Percentiles rank a stretch among this genome's conserved stretches.
phyloP scores from a whole-genome alignment of 2,797 vertebrate genomes.

The Onychomys torridus region DNA sequence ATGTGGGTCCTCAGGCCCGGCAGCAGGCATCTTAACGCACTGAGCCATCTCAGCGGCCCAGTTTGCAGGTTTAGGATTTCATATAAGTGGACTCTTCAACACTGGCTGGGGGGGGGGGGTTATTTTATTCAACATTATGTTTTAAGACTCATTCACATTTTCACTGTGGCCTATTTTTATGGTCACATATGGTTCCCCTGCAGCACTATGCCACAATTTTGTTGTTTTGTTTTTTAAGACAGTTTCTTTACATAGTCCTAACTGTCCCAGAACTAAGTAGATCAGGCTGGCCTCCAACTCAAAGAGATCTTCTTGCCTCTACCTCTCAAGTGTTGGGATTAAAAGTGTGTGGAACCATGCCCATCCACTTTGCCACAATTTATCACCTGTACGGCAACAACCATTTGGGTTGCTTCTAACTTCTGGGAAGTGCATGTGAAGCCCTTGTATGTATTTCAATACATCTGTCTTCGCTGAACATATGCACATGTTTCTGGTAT shows the following conservation, averaged over 20 bases:
- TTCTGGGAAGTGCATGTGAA: background rate
- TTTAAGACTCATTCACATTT: background rate
- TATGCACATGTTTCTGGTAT: background rate
- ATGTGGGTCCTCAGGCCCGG: background rate
- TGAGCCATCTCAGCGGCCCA: background rate
- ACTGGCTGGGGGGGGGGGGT: background rate
- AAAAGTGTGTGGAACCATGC: background rate
- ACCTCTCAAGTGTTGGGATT: background rate
- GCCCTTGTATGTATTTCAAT: background rate
- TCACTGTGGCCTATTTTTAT: background rate
- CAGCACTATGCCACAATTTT: background rate
- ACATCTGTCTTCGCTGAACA: conserved; percentile 7
- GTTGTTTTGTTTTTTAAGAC: background rate
- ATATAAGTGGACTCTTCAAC: background rate
- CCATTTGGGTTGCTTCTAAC: conserved; percentile 8
- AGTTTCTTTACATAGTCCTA: background rate
- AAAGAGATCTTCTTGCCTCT: background rate
- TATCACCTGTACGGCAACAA: background rate
- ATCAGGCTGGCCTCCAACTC: background rate
- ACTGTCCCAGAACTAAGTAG: background rate
- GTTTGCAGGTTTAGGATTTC: background rate
- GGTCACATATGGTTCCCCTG: background rate
- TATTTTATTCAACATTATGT: background rate
- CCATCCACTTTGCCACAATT: background rate
- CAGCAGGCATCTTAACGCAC: background rate